Base-by-base conservation (phyloP, 2,888 invertebrate species). In the Pasiphila rectangulata region DNA sequence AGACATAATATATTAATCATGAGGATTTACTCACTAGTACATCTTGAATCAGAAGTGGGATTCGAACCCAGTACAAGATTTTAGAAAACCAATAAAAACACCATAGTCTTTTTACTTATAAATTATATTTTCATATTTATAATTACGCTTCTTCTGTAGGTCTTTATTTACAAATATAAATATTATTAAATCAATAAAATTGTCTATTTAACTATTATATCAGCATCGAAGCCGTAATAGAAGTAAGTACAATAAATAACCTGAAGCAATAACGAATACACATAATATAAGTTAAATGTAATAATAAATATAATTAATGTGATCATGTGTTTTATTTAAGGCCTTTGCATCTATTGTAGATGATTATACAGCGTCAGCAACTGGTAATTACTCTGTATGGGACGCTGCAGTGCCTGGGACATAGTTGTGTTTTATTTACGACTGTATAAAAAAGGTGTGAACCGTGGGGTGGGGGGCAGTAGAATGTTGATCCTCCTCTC, bases 221-320 rank as follows among this genome's bases (percentile, higher is more conserved):
- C 51, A 44, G 46, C 54, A 58, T 53, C 53, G 51, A 60, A 55
- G 37, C 35, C 66, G 51, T 63, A 59, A 69, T 79, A 76, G 69
- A 64, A 64, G 64, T 83, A 83, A 83, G 83, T 83, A 84, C 81
- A 85, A 83, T 84, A 82, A 78, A 64, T 59, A 61, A 59, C 61
- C 53, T 58, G 58, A 70, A 71, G 72, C 70, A 70, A 70, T 70
- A 70, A 71, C 61, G 56, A 67, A 67, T 58, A 71, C 60, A 58
- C 47, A 27, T 56, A 61, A 54, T 46, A 41, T 69, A 69, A 71
- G 63, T 60, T 67, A 69, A 51, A 49, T 68, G 59, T 78, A 75
- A 75, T 77, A 80, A 78, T 75, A 64, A 46, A 49, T 43, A 44
- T 61, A 56, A 58, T 52, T 52, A 58, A 54, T 52, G 44, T 75